These are phyloP conservation scores for Ceuthmochares aereus DNA, from an alignment of 2,113 vertebrate genomes.

Conservation along the genomic window DNA sequence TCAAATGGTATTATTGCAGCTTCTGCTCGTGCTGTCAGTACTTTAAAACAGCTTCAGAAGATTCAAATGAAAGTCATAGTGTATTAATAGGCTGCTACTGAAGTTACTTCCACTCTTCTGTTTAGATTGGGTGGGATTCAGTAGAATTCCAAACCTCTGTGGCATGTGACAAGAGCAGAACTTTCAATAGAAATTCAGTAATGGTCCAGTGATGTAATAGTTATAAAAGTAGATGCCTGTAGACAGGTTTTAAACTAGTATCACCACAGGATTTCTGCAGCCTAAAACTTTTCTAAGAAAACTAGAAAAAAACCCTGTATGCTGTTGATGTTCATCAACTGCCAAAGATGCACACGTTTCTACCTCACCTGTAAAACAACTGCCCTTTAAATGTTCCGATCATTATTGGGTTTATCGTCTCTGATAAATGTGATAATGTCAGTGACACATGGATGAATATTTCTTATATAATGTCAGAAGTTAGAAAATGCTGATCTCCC, in stretches of 20 bases:
- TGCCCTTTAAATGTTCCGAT: not conserved
- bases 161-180: not conserved
- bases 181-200: not conserved
- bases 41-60: constrained; percentile 1
- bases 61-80: not conserved
- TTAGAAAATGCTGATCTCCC: not conserved
- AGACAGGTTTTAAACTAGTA: not conserved
- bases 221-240: not conserved
- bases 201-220: not conserved
- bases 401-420: not conserved
- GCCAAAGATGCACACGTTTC: not conserved
- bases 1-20: not conserved
- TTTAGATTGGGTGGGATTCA: not conserved
- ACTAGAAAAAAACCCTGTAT: not conserved
- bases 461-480: not conserved
- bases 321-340: not conserved
- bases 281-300: not conserved
- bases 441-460: not conserved
- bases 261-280: not conserved
- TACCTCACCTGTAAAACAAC: not conserved
- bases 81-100: not conserved
- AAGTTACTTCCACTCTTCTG: not conserved
- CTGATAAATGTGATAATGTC: not conserved
- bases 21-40: not conserved
- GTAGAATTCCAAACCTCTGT: not conserved